These are phyloP conservation scores for Amazona finschi DNA, from an alignment of 2,797 vertebrate species.

Conservation along the genomic window DNA sequence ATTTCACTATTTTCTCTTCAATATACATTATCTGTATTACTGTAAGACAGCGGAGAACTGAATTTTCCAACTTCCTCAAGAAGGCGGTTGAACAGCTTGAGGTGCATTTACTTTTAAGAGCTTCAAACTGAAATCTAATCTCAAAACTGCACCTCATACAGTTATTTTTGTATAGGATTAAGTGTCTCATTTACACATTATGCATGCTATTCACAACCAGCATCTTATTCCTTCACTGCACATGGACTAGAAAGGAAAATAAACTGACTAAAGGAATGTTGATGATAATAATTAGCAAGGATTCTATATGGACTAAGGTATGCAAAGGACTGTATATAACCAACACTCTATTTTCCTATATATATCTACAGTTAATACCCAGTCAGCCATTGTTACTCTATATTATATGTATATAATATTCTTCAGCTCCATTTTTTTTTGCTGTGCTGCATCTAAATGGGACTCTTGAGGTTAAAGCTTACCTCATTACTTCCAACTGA, in stretches of 20 bases:
- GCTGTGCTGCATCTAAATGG: slow-evolving; percentile 62
- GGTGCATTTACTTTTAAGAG: not conserved
- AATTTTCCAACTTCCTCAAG: not conserved
- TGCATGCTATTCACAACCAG: not conserved
- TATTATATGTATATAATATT: slow-evolving; percentile 59
- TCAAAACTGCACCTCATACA: not conserved
- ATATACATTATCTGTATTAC: not conserved
- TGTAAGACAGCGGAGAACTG: not conserved
- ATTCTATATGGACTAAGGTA: not conserved
- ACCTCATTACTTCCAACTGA: slow-evolving; percentile 74
- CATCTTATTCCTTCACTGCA: not conserved
- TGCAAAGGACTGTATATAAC: not conserved
- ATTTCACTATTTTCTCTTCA: not conserved
- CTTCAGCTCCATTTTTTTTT: slow-evolving; percentile 63
- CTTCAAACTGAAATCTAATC: not conserved
- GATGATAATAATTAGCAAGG: not conserved
- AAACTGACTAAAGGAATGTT: not conserved
- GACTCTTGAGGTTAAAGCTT: slow-evolving; percentile 52
- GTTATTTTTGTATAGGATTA: not conserved
- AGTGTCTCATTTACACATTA: not conserved
- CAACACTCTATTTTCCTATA: slow-evolving; percentile 57
- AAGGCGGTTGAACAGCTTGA: not conserved
- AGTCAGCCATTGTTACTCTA: slow-evolving; percentile 60
- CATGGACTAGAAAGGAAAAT: not conserved
- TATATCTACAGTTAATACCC: slow-evolving; percentile 66